A percentile compares a stretch with the other conserved stretches of the same genome.
These are phyloP conservation scores for Caranx ignobilis DNA, from an alignment of 2,113 vertebrate genomes.

Conservation along the genomic window DNA sequence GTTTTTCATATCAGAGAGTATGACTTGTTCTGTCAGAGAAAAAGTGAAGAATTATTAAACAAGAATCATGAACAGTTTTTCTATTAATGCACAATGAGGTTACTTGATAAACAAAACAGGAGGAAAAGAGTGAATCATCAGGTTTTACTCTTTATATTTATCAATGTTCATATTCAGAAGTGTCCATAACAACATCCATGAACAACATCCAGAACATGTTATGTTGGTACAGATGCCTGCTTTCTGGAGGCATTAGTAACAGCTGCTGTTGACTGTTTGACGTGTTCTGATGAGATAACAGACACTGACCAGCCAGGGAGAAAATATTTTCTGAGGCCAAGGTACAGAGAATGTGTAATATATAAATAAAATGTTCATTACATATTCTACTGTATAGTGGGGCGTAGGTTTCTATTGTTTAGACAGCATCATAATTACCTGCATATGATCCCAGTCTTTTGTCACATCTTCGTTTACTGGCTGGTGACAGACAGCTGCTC, in stretches of 20 bases:
- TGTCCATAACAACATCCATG: too few species aligned
- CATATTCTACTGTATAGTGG: neutral
- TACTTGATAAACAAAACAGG: neutral
- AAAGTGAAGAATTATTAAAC: neutral
- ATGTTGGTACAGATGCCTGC: too few species aligned
- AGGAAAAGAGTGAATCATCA: too few species aligned
- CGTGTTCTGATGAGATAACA: too few species aligned
- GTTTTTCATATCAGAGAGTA: constrained; percentile 18
- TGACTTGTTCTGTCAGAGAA: constrained; percentile 1
- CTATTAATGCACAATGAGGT: neutral
- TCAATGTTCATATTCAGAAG: too few species aligned
- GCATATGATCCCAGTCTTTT: fast-evolving
- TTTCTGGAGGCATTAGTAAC: too few species aligned
- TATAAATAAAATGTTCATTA: neutral
- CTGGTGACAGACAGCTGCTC: neutral
- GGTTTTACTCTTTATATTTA: too few species aligned
- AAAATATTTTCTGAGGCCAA: neutral
- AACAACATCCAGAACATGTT: too few species aligned
- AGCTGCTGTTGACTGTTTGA: too few species aligned
- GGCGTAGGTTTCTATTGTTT: neutral
- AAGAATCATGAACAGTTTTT: neutral
- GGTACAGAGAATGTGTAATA: too few species aligned
- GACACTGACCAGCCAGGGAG: neutral
- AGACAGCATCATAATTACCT: constrained; percentile 27
- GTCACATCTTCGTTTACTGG: neutral